These are phyloP conservation scores for Triplophysa dalaica DNA, from an alignment of 2,113 vertebrate species.

Conservation along the genomic window DNA sequence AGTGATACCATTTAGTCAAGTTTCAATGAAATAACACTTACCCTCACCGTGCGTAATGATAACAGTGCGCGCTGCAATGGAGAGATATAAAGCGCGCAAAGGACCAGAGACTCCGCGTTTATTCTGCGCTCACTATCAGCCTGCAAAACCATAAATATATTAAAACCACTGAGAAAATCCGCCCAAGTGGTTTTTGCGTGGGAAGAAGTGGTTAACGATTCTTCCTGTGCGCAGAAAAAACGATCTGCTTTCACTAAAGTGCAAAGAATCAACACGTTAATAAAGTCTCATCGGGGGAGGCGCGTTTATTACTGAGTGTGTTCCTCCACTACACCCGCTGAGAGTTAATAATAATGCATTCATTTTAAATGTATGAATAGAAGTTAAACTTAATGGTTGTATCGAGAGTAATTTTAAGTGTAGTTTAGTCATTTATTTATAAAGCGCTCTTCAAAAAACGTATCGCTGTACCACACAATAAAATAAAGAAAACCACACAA, in stretches of 20 bases:
- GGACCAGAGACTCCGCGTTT: not conserved
- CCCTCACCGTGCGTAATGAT: not conserved
- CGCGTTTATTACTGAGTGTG: constrained; percentile 8
- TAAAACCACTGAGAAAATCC: not conserved
- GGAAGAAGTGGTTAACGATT: constrained; percentile 67
- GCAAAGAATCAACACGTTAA: constrained; percentile 26
- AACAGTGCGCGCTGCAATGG: not conserved
- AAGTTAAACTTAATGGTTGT: not conserved
- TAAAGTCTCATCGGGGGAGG: constrained; percentile 24
- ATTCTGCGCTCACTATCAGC: not conserved
- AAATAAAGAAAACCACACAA: no score
- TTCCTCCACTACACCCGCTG: not conserved
- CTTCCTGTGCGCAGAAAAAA: constrained; percentile 54
- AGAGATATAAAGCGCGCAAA: not conserved
- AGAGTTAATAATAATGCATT: not conserved
- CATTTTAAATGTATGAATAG: not conserved
- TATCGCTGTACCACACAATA: no score
- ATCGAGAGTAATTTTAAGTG: not conserved
- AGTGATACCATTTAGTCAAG: no score
- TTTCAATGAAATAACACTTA: no score
- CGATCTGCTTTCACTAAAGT: constrained; percentile 55
- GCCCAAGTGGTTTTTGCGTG: constrained; percentile 58
- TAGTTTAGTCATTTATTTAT: no score
- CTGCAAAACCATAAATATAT: not conserved
- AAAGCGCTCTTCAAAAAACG: no score